These are phyloP conservation scores for Acholoe squamosa DNA, from an alignment of 2,888 invertebrate genomes.

Conservation along the genomic window DNA sequence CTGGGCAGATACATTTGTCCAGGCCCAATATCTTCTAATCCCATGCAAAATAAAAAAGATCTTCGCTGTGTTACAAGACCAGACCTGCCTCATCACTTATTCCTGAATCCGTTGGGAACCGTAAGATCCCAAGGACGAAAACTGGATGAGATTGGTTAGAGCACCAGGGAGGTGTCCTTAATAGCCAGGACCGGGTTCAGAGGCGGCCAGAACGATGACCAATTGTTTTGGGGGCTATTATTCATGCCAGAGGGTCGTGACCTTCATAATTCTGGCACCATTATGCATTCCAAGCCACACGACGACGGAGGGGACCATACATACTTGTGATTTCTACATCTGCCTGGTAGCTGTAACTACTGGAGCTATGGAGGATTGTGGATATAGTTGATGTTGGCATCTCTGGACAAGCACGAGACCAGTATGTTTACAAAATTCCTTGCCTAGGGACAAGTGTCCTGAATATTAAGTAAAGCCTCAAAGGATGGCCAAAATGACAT, in stretches of 20 bases:
- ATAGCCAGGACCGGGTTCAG: neutral
- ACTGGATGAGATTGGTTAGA: no score
- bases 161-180: neutral
- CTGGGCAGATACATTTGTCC: no score
- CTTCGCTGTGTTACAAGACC: no score
- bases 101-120: neutral
- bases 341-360: neutral
- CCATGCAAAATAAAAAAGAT: no score
- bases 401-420: slow-evolving; percentile 31
- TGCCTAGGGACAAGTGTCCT: slow-evolving; percentile 18
- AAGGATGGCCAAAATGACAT: slow-evolving; percentile 16
- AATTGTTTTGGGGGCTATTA: slow-evolving; percentile 54
- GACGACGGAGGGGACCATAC: neutral
- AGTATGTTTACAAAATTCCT: slow-evolving; percentile 60
- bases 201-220: neutral
- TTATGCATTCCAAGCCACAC: slow-evolving; percentile 41
- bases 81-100: neutral
- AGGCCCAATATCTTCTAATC: no score
- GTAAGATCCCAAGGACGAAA: no score
- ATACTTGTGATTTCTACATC: slow-evolving; percentile 59
- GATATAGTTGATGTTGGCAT: neutral
- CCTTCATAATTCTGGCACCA: slow-evolving; percentile 58
- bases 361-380: neutral
- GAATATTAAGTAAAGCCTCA: slow-evolving; percentile 46
- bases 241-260: slow-evolving; percentile 40